Conservation (phyloP, 2,888 invertebrate species). For the Bugulina stolonifera region DNA sequence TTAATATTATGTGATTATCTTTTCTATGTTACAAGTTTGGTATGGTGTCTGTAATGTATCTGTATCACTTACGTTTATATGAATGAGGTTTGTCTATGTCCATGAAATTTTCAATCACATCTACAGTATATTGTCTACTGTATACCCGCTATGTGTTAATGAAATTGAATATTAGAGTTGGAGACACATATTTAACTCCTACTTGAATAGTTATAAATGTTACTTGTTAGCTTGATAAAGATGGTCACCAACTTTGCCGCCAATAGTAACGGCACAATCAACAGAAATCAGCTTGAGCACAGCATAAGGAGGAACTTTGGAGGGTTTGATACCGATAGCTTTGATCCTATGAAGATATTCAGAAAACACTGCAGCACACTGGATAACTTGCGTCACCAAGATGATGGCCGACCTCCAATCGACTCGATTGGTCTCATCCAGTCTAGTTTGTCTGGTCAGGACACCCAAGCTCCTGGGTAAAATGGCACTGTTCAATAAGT, state of each 20-base stretch:
- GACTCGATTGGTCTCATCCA: conserved; percentile 24
- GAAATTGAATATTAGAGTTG: too few relatives aligned
- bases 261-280: conserved; percentile 31
- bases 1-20: too few relatives aligned
- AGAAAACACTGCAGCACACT: conserved; percentile 28
- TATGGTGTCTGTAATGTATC: too few relatives aligned
- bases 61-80: too few relatives aligned
- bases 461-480: not conserved
- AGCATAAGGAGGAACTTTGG: conserved; percentile 42
- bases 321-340: conserved; percentile 35
- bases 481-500: too few relatives aligned
- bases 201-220: not conserved
- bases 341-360: conserved; percentile 38
- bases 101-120: too few relatives aligned
- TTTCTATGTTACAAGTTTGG: too few relatives aligned
- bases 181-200: not conserved
- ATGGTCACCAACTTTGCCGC: conserved; percentile 39
- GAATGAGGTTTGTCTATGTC: too few relatives aligned
- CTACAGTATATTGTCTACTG: too few relatives aligned
- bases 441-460: conserved; percentile 18
- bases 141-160: too few relatives aligned
- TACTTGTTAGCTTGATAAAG: conserved; percentile 37
- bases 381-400: not conserved
- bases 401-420: conserved; percentile 14
- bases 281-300: conserved; percentile 36